Percentiles rank a stretch among this genome's conserved stretches.
Conservation (phyloP, 2,113 vertebrate species). For the Boleophthalmus pectinirostris region DNA sequence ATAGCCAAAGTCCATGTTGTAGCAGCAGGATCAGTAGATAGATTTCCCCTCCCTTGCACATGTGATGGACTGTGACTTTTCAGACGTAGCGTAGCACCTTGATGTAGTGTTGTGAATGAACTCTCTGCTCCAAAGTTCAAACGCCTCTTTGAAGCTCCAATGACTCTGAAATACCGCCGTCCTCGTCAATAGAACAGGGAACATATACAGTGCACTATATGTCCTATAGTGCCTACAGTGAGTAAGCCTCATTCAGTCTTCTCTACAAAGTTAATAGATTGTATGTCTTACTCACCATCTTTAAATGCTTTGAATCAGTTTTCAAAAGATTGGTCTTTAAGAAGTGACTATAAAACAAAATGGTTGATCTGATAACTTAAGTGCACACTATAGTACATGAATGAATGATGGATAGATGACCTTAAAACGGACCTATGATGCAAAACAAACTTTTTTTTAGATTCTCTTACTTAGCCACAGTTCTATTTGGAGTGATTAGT, state of each 20-base stretch:
- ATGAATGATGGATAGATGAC: no score
- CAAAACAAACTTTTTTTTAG: no score
- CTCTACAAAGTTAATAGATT: not conserved
- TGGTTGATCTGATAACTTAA: no score
- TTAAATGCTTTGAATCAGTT: not conserved
- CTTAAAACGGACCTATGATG: no score
- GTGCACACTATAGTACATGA: no score
- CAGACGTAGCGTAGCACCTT: not conserved
- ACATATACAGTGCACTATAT: not conserved
- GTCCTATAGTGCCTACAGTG: not conserved
- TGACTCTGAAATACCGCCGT: conserved; percentile 1
- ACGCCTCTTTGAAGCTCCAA: conserved; percentile 2
- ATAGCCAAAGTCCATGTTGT: no score
- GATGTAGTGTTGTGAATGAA: not conserved
- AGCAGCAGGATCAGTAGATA: not conserved
- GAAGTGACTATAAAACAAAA: no score
- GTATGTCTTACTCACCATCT: not conserved
- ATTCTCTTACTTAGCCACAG: no score
- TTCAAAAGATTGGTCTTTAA: not conserved
- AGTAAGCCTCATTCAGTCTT: not conserved
- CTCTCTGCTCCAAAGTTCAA: not conserved
- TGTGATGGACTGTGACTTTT: conserved; percentile 2
- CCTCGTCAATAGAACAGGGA: not conserved
- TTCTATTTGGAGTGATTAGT: no score
- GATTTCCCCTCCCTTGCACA: not conserved